Base-by-base conservation (phyloP, 2,113 vertebrate genomes). In the Elanoides forficatus region DNA sequence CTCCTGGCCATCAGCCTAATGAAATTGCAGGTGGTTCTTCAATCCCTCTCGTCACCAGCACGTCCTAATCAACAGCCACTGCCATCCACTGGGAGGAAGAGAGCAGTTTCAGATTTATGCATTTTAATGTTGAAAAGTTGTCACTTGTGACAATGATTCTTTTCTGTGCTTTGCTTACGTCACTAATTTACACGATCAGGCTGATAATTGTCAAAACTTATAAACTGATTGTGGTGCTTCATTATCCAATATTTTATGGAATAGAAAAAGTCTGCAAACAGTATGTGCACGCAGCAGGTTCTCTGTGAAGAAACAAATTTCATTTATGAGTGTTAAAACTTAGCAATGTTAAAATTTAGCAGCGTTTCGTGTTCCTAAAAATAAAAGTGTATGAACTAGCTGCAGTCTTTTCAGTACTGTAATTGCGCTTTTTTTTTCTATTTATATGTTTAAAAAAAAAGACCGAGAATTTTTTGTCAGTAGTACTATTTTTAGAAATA, bases 171-270 rank as follows among this genome's bases (percentile, higher is more conserved):
- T 94, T 27, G 4, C 26, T 86, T 88, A 74, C 38, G 65, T 93
- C 48, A 81, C 81, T 91, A 68, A 92, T 91, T 96, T 93, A 74
- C 43, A 96, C 9, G 29, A 52, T 86, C 67, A 91, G 74, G 68
- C n/a, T 86, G 23, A 36, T 93, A 88, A 93, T 53, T 93, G 30
- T 71, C 48, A 79, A 84, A 84, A 92, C 14, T 81, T 95, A n/a
- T 21, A 84, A 93, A 88, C 4, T 73, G 50, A 66, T 72, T 84
- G 32, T 78, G 45, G 19, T 72, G 52, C 60, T 96, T 93, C 90
- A 84, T 96, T 95, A 96, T 76, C 38, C 56, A 48, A 6, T 87
- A 48, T 84, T 95, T 90, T 45, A 90, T 59, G 58, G 60, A 86
- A 88, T 22, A 58, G 36, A 56, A 73, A 52, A 95, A 66, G 36